Evolutionary conservation across 1,140 invertebrate genomes (phyloP), one percentile per base, ranked within the genome.

Genomic region (Orius insidiosus): DNA sequence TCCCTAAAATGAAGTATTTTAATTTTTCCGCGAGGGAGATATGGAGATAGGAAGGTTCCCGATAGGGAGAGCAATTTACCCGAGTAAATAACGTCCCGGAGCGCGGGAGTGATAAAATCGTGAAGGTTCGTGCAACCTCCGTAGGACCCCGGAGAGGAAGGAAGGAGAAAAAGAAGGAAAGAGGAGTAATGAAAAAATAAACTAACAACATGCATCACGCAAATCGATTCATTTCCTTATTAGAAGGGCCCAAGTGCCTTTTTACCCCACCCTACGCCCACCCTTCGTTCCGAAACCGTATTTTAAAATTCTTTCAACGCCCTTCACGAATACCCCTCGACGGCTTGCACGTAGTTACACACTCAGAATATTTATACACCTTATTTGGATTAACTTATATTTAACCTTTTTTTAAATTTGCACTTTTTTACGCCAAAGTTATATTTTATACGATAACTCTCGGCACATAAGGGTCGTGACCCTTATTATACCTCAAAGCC

Each of bases 191-290:
- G 41, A 43, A 43, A 43, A 43, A 43, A 24, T 24, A 43, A 43
- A 43, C 41, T 48, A 48, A 48, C 36, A 48, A 24, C 46, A 48
- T 48, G 46, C 46, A 48, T 48, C 46, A 48, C 36, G 40, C 36
- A 48, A 48, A 48, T 48, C 46, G 46, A 48, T 48, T 48, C 46
- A 48, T 48, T 48, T 48, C 46, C 46, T 48, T 48, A 48, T 48
- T 48, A 48, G 46, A 16, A 47, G 18, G n/a, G 24, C 24, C 24
- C 24, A 24, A 24, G 24, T 24, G 24, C 24, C 24, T 24, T 24
- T 7, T 7, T 7, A 24, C 24, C 24, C 24, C 24, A 3, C 24
- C 7, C 24, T n/a, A n/a, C n/a, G n/a, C n/a, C n/a, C n/a, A n/a
- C n/a, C n/a, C n/a, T n/a, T n/a, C n/a, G n/a, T n/a, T n/a, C n/a